Conservation (phyloP, 2,888 invertebrate species). For the Villa cingulata region DNA sequence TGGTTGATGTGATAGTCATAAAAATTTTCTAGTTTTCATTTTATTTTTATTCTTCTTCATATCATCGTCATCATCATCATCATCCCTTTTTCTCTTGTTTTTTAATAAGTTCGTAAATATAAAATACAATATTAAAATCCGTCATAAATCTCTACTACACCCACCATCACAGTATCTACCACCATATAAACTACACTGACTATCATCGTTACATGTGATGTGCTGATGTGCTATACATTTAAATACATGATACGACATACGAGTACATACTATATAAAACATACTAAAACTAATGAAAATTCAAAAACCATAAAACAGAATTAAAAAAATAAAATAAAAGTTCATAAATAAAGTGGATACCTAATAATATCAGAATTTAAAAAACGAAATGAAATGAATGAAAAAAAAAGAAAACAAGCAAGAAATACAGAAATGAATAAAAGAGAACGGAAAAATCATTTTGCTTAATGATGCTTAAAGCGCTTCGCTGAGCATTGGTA, state of each 20-base stretch:
- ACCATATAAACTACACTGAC: background rate
- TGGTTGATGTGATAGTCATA: too few species aligned
- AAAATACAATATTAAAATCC: too few species aligned
- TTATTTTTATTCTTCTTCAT: too few species aligned
- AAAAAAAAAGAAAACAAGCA: constrained; percentile 2
- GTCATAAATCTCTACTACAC: background rate
- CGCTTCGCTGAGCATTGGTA: constrained; percentile 5
- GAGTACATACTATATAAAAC: too few species aligned
- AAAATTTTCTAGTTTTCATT: too few species aligned
- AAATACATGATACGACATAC: too few species aligned
- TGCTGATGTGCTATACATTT: too few species aligned
- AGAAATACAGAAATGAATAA: background rate
- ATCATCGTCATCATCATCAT: too few species aligned
- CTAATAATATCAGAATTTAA: background rate
- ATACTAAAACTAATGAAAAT: background rate
- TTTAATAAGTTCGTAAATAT: too few species aligned
- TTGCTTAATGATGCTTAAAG: constrained; percentile 17
- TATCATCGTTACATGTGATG: too few species aligned
- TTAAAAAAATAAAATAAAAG: background rate
- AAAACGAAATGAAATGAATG: background rate
- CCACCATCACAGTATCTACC: constrained; percentile 1
- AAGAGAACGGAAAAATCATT: constrained; percentile 15
- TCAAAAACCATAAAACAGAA: background rate
- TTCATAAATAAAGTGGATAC: background rate
- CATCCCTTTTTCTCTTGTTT: too few species aligned